Evolutionary conservation across 2,888 invertebrate species (phyloP).

Genomic region (Trichacis sp.): DNA sequence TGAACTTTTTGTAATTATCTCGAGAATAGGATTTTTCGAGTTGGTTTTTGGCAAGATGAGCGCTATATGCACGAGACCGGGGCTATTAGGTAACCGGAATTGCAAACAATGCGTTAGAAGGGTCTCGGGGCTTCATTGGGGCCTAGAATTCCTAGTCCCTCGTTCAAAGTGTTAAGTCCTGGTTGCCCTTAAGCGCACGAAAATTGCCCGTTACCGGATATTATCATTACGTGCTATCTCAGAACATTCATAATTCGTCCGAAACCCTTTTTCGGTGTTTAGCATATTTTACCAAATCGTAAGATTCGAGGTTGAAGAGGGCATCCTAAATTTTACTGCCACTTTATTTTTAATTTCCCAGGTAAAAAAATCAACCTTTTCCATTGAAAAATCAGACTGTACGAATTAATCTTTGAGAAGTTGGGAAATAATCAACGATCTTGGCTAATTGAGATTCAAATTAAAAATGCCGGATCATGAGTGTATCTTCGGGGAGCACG

Average conservation of each 20-base stretch:
- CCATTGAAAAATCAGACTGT: too few relatives aligned
- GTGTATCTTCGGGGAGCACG: slow-evolving; percentile 54
- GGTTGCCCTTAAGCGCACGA: slow-evolving; percentile 41
- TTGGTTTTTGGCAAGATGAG: too few relatives aligned
- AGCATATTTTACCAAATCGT: slow-evolving; percentile 64
- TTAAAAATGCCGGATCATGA: slow-evolving; percentile 66
- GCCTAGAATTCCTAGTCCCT: slow-evolving; percentile 5
- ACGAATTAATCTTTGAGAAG: too few relatives aligned
- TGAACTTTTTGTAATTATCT: too few relatives aligned
- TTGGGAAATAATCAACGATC: too few relatives aligned
- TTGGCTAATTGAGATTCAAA: slow-evolving; percentile 63
- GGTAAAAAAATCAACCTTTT: too few relatives aligned
- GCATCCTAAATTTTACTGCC: slow-evolving; percentile 1
- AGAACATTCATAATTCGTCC: slow-evolving; percentile 66
- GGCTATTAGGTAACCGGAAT: too few relatives aligned
- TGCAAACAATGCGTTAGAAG: not conserved
- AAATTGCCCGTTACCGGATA: slow-evolving; percentile 47
- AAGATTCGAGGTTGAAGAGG: slow-evolving; percentile 37
- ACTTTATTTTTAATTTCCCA: too few relatives aligned
- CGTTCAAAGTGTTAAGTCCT: slow-evolving; percentile 45
- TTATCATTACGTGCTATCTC: slow-evolving; percentile 60
- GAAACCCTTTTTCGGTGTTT: slow-evolving; percentile 53
- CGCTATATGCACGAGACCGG: too few relatives aligned
- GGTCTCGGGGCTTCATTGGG: slow-evolving; percentile 1
- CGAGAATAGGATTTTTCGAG: too few relatives aligned